Conservation (phyloP, 2,113 vertebrate genomes). For the Axis porcinus region DNA sequence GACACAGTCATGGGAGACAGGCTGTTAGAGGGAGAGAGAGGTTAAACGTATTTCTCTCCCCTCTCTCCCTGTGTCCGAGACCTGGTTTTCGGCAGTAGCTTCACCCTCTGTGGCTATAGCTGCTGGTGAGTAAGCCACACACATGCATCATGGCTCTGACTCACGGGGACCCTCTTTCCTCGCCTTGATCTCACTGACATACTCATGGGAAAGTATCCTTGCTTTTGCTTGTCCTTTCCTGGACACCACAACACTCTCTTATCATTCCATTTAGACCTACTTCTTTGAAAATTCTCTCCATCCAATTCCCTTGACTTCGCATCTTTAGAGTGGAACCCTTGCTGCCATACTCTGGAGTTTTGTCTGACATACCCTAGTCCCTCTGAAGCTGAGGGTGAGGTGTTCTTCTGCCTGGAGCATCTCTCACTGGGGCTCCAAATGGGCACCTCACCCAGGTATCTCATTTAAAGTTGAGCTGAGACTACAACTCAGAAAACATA, state of each 20-base stretch:
- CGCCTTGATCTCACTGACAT: neutral
- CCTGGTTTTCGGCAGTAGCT: neutral
- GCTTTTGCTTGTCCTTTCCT: neutral
- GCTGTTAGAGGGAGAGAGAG: neutral
- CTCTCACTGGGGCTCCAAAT: fast-evolving
- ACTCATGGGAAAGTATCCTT: neutral
- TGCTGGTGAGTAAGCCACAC: neutral
- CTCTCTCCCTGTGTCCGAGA: neutral
- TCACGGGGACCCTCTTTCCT: neutral
- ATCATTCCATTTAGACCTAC: neutral
- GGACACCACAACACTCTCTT: neutral
- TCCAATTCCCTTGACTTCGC: neutral
- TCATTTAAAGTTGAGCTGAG: neutral
- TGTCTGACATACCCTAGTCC: neutral
- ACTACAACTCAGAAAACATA: too few relatives aligned
- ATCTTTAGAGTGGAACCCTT: neutral
- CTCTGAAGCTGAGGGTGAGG: neutral
- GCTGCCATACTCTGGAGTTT: neutral
- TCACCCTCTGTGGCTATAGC: neutral
- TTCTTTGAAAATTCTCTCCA: neutral
- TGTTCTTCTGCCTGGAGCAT: too few relatives aligned
- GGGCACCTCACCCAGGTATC: neutral
- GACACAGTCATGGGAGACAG: neutral
- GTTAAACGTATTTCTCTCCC: neutral
- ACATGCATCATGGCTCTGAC: neutral